A percentile compares a stretch with the other conserved stretches of the same genome.
Evolutionary conservation across 2,888 invertebrate species (phyloP).

Genomic region (Apotomis capreana): DNA sequence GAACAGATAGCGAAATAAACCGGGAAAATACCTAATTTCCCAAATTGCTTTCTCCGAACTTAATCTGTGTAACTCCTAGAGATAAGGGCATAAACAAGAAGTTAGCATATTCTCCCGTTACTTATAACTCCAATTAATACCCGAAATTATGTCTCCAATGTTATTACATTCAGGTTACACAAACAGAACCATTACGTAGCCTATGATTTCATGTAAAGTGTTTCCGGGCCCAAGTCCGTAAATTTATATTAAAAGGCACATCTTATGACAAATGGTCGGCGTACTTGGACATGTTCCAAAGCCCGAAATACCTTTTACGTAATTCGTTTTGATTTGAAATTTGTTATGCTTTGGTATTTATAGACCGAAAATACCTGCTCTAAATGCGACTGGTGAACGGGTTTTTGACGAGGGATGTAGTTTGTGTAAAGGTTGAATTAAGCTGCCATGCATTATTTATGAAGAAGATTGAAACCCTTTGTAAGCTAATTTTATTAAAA

Average conservation of each 20-base stretch:
- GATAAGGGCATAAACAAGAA: slow-evolving; percentile 14
- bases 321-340: slow-evolving; percentile 39
- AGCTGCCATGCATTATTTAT: neutral
- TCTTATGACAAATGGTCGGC: slow-evolving; percentile 40
- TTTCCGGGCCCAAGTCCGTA: slow-evolving; percentile 30
- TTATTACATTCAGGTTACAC: slow-evolving; percentile 10
- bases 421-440: slow-evolving; percentile 22
- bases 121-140: slow-evolving; percentile 19
- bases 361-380: slow-evolving; percentile 2
- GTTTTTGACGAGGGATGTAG: slow-evolving; percentile 4
- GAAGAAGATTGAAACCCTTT: too few relatives aligned
- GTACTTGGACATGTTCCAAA: slow-evolving; percentile 37
- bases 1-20: slow-evolving; percentile 9
- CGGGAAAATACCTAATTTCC: neutral
- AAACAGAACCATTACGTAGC: slow-evolving; percentile 33
- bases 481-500: too few relatives aligned
- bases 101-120: slow-evolving; percentile 11
- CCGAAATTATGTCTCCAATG: slow-evolving; percentile 1
- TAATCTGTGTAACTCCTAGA: neutral
- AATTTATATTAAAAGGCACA: slow-evolving; percentile 40
- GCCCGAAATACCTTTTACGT: slow-evolving; percentile 41
- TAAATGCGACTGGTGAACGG: slow-evolving; percentile 19
- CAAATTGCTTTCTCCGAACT: neutral
- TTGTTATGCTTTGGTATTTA: slow-evolving; percentile 30
- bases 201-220: slow-evolving; percentile 38